Evolutionary conservation across 2,113 vertebrate genomes (phyloP).

Genomic region (Rafetus swinhoei): DNA sequence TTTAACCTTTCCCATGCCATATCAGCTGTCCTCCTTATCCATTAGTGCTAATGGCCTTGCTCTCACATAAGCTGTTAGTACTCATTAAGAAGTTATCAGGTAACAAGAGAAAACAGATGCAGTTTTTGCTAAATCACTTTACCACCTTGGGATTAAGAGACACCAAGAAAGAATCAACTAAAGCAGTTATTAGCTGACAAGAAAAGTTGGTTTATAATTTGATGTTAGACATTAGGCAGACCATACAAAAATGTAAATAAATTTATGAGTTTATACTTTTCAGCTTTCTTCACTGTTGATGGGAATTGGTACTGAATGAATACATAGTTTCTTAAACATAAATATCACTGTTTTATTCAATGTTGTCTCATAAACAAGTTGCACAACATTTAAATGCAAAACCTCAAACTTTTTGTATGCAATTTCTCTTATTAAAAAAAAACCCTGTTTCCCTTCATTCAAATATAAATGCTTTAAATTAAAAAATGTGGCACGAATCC

Average conservation of each 20-base stretch:
- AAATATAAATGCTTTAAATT: slow-evolving; percentile 26
- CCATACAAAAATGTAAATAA: slow-evolving; percentile 4
- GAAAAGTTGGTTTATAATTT: slow-evolving; percentile 72
- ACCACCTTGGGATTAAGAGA: slow-evolving; percentile 77
- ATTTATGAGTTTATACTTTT: slow-evolving; percentile 16
- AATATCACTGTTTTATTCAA: background rate
- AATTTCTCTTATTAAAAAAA: background rate
- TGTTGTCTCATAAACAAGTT: background rate
- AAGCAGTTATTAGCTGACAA: slow-evolving; percentile 70
- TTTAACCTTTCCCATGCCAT: slow-evolving; percentile 81
- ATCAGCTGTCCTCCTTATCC: slow-evolving; percentile 75
- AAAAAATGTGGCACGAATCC: background rate
- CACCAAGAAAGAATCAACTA: slow-evolving; percentile 69
- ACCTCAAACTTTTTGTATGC: background rate
- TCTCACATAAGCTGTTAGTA: slow-evolving; percentile 88
- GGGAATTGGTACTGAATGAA: background rate
- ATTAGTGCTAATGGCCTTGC: slow-evolving; percentile 88
- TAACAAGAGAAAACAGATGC: slow-evolving; percentile 85
- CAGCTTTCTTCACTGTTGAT: background rate
- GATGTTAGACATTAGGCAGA: slow-evolving; percentile 56
- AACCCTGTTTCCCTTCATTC: background rate
- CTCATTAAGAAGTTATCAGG: slow-evolving; percentile 87
- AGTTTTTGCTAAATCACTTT: slow-evolving; percentile 86
- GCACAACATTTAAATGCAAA: background rate
- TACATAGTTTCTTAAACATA: background rate